A percentile compares a stretch with the other conserved stretches of the same genome.
phyloP scores from a whole-genome alignment of 2,113 vertebrate genomes.

The Nesoenas mayeri region DNA sequence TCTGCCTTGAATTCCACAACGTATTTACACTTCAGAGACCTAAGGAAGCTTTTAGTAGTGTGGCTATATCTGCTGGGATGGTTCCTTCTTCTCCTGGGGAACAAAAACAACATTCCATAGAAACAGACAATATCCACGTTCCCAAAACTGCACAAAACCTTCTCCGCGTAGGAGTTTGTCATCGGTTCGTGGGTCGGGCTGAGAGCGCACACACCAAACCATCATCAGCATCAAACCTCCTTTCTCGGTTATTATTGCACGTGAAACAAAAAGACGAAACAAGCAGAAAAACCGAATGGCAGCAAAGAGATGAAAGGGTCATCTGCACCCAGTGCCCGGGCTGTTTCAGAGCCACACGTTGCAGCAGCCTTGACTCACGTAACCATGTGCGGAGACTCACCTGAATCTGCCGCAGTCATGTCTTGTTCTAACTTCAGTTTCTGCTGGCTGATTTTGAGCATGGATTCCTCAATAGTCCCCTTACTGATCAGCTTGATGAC shows the following conservation, averaged over 20 bases:
- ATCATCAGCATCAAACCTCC: neutral
- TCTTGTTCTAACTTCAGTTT: constrained; percentile 95
- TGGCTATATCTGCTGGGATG: constrained; percentile 92
- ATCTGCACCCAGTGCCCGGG: neutral
- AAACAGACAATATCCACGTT: neutral
- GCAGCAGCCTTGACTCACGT: neutral
- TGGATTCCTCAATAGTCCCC: constrained; percentile 90
- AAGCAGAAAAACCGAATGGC: too few relatives aligned
- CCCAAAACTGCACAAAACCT: neutral
- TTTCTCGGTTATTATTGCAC: neutral
- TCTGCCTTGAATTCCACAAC: constrained; percentile 3
- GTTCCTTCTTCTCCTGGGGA: constrained; percentile 83
- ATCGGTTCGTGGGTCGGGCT: neutral
- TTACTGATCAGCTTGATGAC: constrained; percentile 94
- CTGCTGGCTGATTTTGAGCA: constrained; percentile 90
- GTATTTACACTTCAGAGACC: constrained; percentile 81
- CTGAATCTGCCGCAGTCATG: constrained; percentile 88
- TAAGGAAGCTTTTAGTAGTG: constrained; percentile 90
- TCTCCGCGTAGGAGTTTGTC: neutral
- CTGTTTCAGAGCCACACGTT: neutral
- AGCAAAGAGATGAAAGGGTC: neutral
- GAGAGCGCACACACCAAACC: neutral
- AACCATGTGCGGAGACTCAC: constrained; percentile 65
- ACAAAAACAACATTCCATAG: neutral
- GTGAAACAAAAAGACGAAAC: neutral